A percentile compares a stretch with the other conserved stretches of the same genome.
Evolutionary conservation across 2,113 vertebrate genomes (phyloP).

Genomic region (Malurus alboscapulatus): DNA sequence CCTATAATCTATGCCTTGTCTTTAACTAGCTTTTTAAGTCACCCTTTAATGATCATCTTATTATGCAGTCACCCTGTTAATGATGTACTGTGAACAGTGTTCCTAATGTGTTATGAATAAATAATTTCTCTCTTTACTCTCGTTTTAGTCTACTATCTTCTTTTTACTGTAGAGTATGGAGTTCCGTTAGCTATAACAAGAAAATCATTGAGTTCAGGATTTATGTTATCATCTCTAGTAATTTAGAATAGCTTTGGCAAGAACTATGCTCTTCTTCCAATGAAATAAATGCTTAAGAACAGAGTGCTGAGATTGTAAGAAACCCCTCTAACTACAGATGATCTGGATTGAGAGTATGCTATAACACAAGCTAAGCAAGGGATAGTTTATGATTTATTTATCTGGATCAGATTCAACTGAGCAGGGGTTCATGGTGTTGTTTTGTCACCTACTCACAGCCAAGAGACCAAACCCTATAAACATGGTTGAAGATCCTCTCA

Average conservation of each 20-base stretch:
- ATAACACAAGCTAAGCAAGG: background rate
- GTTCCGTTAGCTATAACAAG: background rate
- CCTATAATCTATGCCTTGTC: background rate
- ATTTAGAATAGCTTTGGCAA: background rate
- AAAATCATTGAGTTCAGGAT: background rate
- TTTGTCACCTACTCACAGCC: background rate
- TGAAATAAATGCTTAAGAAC: background rate
- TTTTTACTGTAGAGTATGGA: background rate
- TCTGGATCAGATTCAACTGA: background rate
- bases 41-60: background rate
- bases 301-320: background rate
- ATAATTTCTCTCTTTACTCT: conserved; percentile 34
- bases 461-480: background rate
- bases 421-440: background rate
- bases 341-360: background rate
- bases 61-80: conserved; percentile 33
- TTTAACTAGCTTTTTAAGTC: conserved; percentile 14
- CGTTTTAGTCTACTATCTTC: background rate
- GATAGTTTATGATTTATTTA: background rate
- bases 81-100: conserved; percentile 38
- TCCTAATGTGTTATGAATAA: conserved; percentile 63
- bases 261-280: background rate
- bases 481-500: background rate
- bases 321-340: background rate
- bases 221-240: background rate